These are phyloP conservation scores for Peromyscus polionotus DNA, from an alignment of 2,113 vertebrate species.

Conservation along the genomic window DNA sequence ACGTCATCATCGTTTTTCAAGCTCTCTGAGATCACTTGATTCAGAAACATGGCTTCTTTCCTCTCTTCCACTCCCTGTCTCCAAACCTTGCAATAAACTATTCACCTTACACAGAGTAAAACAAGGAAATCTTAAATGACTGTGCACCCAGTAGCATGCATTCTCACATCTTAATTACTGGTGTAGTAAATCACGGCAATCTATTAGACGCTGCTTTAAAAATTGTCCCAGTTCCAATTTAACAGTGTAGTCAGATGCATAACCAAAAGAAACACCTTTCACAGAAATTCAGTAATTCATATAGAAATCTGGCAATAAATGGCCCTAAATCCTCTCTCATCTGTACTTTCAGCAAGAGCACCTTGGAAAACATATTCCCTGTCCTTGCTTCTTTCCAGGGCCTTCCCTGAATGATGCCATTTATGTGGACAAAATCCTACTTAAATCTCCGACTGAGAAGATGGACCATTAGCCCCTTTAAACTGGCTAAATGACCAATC, in stretches of 20 bases:
- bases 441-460: constrained; percentile 78
- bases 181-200: constrained; percentile 8
- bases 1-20: not conserved
- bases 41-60: constrained; percentile 40
- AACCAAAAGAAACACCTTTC: constrained; percentile 28
- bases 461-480: constrained; percentile 78
- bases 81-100: not conserved
- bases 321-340: constrained; percentile 45
- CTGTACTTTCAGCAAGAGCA: constrained; percentile 48
- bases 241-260: not conserved
- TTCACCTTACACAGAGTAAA: not conserved
- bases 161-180: constrained; percentile 10
- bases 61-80: not conserved
- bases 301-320: not conserved
- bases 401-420: constrained; percentile 73
- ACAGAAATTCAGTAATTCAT: constrained; percentile 47
- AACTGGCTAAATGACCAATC: constrained; percentile 82
- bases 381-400: constrained; percentile 74
- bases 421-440: constrained; percentile 76
- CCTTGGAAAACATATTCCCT: constrained; percentile 65
- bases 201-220: constrained; percentile 51
- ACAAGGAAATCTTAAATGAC: constrained; percentile 1
- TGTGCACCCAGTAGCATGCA: not conserved
- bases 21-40: not conserved
- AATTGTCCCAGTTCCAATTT: not conserved